Evolutionary conservation across 2,888 invertebrate species (phyloP), one percentile per base, ranked within the genome.

Genomic region (Cataglyphis albicans): DNA sequence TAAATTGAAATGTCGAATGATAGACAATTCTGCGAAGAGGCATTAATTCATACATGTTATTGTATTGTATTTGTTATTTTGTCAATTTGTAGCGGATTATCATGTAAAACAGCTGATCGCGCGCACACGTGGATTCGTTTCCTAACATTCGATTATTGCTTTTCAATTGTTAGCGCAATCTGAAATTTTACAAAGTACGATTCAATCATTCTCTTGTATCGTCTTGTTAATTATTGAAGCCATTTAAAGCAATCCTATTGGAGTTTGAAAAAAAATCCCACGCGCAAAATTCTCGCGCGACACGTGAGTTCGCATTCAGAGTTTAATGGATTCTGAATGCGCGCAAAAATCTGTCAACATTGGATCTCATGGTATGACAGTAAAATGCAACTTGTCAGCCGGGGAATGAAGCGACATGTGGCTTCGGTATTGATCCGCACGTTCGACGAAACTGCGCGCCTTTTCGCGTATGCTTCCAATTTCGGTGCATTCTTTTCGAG

Each of bases 391-490:
- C 84, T 65, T 85, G 86, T 87, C 84, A 81, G 68, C 21, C 80
- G 44, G 67, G 68, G 81, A 75, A 82, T 67, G 74, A 86, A 83
- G 75, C 68, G 84, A 72, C 72, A 83, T 73, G 72, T 74, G 85
- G 70, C 63, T 52, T 7, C 81, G 67, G 89, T 91, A 91, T 91
- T 91, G 92, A 91, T 91, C 90, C 86, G 85, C 29, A 32, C 75
- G 84, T 10, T n/a, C 65, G 87, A 83, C 86, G 84, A 87, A 88
- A 88, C 86, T 81, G 64, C 25, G 38, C 74, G 78, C 41, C 74
- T 81, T 63, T 84, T 85, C 84, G 64, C 83, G 80, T 82, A 52
- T 52, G 82, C 82, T 84, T 82, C 81, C 88, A 87, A 90, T 91
- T 88, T 87, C 83, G 63, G 73, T 38, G 70, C 83, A 86, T 88